Evolutionary conservation across 2,797 vertebrate genomes (phyloP).

Genomic region (Spizella passerina): DNA sequence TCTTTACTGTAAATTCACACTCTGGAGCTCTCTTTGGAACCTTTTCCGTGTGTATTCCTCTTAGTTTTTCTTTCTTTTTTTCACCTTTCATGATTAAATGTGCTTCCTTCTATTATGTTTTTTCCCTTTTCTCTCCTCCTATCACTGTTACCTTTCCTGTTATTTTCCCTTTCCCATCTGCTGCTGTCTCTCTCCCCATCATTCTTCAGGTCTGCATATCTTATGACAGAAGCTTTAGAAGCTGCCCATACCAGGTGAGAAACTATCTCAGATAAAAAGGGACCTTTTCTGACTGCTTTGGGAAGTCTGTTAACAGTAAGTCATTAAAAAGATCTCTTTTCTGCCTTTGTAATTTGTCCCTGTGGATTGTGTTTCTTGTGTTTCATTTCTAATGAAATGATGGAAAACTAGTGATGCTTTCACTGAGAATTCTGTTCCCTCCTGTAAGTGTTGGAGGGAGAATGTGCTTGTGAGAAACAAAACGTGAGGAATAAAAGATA

Average conservation of each 20-base stretch:
- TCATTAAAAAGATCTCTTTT: conserved; percentile 73
- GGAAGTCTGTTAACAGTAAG: conserved; percentile 75
- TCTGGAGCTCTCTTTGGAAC: neutral
- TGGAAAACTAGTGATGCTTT: conserved; percentile 29
- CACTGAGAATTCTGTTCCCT: neutral
- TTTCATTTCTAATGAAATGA: conserved; percentile 54
- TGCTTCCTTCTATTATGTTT: neutral
- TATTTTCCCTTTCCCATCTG: conserved; percentile 45
- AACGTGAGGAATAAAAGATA: neutral
- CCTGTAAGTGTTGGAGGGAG: neutral
- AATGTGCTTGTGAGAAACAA: neutral
- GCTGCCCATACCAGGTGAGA: conserved; percentile 59
- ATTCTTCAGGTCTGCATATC: conserved; percentile 55
- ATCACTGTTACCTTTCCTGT: neutral
- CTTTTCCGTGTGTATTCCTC: neutral
- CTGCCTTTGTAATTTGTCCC: conserved; percentile 69
- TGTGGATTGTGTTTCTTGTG: conserved; percentile 62
- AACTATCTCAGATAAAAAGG: conserved; percentile 63
- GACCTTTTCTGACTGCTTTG: conserved; percentile 53
- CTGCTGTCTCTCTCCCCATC: neutral
- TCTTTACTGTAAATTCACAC: neutral
- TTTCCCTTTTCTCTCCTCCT: neutral
- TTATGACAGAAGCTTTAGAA: conserved; percentile 61
- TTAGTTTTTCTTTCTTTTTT: neutral
- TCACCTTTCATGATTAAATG: neutral